A percentile compares a stretch with the other conserved stretches of the same genome.
Evolutionary conservation across 1,140 invertebrate genomes (phyloP).

Genomic region (Platorchestia sp.): DNA sequence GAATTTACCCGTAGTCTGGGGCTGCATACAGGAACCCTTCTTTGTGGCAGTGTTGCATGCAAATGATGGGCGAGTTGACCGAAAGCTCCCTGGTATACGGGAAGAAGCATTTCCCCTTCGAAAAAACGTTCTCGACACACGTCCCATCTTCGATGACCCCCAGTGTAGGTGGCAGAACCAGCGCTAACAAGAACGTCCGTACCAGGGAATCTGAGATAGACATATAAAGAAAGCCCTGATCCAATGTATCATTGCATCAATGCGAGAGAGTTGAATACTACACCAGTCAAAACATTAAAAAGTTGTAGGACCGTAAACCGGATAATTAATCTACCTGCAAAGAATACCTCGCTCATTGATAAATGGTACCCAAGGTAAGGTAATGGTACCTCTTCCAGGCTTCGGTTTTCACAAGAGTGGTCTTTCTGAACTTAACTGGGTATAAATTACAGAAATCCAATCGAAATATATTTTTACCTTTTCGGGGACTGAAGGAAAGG

Average conservation of each 20-base stretch:
- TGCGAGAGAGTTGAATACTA: background rate
- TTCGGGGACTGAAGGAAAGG: no score
- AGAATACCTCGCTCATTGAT: no score
- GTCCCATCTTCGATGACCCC: background rate
- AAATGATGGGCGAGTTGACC: background rate
- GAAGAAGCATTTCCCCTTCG: background rate
- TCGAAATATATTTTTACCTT: no score
- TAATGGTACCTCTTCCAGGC: no score
- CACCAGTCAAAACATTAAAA: no score
- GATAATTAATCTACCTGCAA: no score
- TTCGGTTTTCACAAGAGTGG: no score
- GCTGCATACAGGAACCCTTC: background rate
- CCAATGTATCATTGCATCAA: background rate
- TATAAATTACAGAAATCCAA: no score
- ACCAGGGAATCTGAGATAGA: background rate
- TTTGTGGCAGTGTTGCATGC: slow-evolving; percentile 11
- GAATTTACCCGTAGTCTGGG: background rate
- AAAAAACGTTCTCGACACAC: background rate
- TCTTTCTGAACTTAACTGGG: no score
- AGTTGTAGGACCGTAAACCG: no score
- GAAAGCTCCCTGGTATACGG: background rate
- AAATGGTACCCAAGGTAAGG: no score
- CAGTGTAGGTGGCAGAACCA: background rate
- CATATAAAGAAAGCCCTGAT: background rate
- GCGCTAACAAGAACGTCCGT: background rate